phyloP scores from a whole-genome alignment of 2,888 invertebrate species.

The Caprella mutica region DNA sequence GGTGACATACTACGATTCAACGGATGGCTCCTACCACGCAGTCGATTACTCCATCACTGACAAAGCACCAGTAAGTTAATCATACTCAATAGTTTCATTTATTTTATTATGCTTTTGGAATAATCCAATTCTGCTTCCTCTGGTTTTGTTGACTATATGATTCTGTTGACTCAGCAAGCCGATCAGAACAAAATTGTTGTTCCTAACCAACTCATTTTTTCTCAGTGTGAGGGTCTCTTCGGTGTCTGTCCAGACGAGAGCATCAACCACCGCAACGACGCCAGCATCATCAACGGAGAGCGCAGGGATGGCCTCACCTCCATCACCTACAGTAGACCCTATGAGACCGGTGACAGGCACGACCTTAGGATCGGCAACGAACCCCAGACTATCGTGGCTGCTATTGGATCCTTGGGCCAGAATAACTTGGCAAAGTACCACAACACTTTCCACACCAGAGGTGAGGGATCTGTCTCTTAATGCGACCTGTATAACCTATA shows the following conservation, averaged over 20 bases:
- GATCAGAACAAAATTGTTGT: too few relatives aligned
- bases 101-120: too few relatives aligned
- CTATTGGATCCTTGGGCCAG: slow-evolving; percentile 70
- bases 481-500: too few relatives aligned
- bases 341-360: slow-evolving; percentile 40
- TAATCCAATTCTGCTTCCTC: too few relatives aligned
- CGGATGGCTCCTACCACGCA: slow-evolving; percentile 54
- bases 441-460: slow-evolving; percentile 57
- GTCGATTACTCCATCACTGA: slow-evolving; percentile 70
- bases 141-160: too few relatives aligned
- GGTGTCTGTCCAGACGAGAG: slow-evolving; percentile 69
- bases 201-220: background rate
- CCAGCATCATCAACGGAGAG: slow-evolving; percentile 59
- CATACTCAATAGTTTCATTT: too few relatives aligned
- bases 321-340: slow-evolving; percentile 63
- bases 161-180: too few relatives aligned
- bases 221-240: slow-evolving; percentile 25
- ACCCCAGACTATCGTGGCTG: slow-evolving; percentile 67
- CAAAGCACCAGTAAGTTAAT: slow-evolving; percentile 15
- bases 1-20: slow-evolving; percentile 60
- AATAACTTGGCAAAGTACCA: slow-evolving; percentile 75
- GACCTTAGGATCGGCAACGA: slow-evolving; percentile 51
- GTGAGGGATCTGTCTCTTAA: slow-evolving; percentile 37
- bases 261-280: slow-evolving; percentile 69
- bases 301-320: slow-evolving; percentile 67